These are phyloP conservation scores for Spinibarbus caldwelli DNA, from an alignment of 2,797 vertebrate species.

Conservation along the genomic window DNA sequence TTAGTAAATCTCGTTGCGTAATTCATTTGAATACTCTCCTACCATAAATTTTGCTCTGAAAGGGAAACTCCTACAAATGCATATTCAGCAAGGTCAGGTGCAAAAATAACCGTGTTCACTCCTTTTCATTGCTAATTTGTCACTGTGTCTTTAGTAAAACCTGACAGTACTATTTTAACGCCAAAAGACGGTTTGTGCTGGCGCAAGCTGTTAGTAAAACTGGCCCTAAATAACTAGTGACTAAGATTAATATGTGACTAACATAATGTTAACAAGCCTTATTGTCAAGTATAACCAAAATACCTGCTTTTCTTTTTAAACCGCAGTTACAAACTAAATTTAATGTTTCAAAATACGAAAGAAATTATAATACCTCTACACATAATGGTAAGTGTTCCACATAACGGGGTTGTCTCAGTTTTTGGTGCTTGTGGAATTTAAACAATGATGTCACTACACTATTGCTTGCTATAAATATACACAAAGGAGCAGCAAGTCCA, in stretches of 20 bases:
- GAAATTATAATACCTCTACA: background rate
- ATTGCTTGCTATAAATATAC: constrained; percentile 24
- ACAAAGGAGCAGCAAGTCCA: constrained; percentile 1
- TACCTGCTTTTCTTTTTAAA: background rate
- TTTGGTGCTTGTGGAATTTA: background rate
- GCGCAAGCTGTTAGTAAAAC: too few species aligned
- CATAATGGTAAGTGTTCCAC: background rate
- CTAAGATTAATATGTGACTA: background rate
- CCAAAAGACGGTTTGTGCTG: too few species aligned
- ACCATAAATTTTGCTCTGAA: too few species aligned
- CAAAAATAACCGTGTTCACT: too few species aligned
- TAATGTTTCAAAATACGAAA: background rate
- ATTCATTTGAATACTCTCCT: too few species aligned
- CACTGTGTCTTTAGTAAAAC: too few species aligned
- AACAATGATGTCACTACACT: constrained; percentile 34
- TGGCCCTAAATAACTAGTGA: background rate
- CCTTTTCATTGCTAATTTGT: too few species aligned
- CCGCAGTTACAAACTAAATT: background rate
- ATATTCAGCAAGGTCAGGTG: too few species aligned
- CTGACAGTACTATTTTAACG: too few species aligned
- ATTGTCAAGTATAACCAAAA: background rate
- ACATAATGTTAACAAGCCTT: background rate
- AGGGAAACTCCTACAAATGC: too few species aligned
- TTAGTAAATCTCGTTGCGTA: too few species aligned
- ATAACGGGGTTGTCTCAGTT: background rate